Evolutionary conservation across 2,113 vertebrate genomes (phyloP), one percentile per base, ranked within the genome.

Genomic region (Pluvianellus socialis): DNA sequence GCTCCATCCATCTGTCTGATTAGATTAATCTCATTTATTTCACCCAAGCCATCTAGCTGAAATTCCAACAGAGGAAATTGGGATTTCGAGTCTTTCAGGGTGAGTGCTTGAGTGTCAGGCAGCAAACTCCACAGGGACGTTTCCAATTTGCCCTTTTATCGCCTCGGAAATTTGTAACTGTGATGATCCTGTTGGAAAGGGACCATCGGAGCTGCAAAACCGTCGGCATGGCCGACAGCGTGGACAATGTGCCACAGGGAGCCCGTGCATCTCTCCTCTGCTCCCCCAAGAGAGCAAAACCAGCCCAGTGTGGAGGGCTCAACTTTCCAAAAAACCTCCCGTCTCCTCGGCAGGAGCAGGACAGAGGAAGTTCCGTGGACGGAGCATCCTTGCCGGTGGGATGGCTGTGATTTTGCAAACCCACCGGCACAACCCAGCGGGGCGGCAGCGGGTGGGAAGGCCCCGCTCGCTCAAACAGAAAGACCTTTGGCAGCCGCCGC

Each of bases 381-480:
- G 79, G 14, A 58, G 50, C 79, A 50, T 71, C 71, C 59, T 80
- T 14, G 4, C 44, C 8, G 3, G 62, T 2, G 11, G 76, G 70
- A 72, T 0, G 17, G 66, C 66, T 9, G 1, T 0, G 1, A 52
- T 63, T 53, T 9, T 55, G 49, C 71, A 75, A 27, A 71, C 40
- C n/a, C 70, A 18, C 17, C 22, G 0, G 52, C 7, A 4, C 28
- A 49, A 83, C 52, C 45, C 59, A 53, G 22, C 23, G 0, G 55
- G 44, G 71, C 16, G 10, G 89, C 61, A 2, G 28, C 5, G 27
- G 88, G 44, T 9, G 79, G 70, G 91, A 87, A 90, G 95, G 96
- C 77, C 62, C 90, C 53, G n/a, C 94, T 90, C 83, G 56, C 53
- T 70, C 76, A 77, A 94, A 95, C 92, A 94, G 94, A 94, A 97